phyloP scores from a whole-genome alignment of 2,888 invertebrate species.

The Seira sanloemensis region DNA sequence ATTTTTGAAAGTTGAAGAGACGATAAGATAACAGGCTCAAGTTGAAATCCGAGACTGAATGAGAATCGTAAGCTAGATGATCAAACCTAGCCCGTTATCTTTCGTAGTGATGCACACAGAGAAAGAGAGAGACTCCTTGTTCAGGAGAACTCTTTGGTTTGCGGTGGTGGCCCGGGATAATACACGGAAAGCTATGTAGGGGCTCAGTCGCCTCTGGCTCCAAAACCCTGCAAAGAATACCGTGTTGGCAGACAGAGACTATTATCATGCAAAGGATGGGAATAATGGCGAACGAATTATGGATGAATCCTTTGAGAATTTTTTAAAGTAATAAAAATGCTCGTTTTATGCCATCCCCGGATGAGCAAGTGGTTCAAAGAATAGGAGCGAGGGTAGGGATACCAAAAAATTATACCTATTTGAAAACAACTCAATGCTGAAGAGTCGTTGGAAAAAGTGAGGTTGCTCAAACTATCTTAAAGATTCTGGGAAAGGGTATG shows the following conservation, averaged over 20 bases:
- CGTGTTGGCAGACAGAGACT: conserved; percentile 16
- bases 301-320: conserved; percentile 30
- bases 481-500: no score
- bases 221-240: not conserved
- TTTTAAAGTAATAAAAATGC: conserved; percentile 35
- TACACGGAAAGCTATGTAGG: not conserved
- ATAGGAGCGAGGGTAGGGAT: no score
- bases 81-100: conserved; percentile 18
- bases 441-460: no score
- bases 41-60: not conserved
- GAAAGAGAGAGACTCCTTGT: not conserved
- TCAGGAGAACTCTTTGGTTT: no score
- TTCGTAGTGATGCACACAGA: not conserved
- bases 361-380: no score
- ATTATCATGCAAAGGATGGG: conserved; percentile 31
- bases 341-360: not conserved
- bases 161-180: not conserved
- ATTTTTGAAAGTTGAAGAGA: no score
- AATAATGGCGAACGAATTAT: conserved; percentile 29
- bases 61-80: not conserved
- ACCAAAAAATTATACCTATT: no score
- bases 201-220: not conserved
- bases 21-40: conserved; percentile 2
- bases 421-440: no score
- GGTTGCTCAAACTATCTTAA: no score